phyloP scores from a whole-genome alignment of 2,888 invertebrate species.

The Cecidostiba fungosa region DNA sequence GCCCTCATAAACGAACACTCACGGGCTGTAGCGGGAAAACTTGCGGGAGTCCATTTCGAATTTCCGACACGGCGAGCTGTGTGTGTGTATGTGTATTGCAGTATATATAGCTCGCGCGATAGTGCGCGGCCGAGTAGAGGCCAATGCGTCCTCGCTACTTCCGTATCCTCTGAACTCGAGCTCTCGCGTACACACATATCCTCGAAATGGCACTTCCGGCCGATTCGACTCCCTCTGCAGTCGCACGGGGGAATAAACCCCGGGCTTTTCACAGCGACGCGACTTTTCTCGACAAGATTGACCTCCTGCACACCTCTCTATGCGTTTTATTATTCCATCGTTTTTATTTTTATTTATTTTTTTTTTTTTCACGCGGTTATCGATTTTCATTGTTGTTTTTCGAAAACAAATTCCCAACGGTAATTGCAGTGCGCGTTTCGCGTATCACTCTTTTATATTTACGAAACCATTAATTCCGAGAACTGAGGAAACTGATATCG shows the following conservation, averaged over 20 bases:
- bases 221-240: background rate
- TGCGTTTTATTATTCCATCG: too few species aligned
- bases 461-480: too few species aligned
- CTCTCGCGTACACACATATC: constrained; percentile 13
- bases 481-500: too few species aligned
- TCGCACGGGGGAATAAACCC: constrained; percentile 25
- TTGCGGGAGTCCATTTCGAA: constrained; percentile 30
- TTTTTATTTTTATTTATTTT: too few species aligned
- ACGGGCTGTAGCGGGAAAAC: background rate
- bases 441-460: background rate
- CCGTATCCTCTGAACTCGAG: constrained; percentile 35
- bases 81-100: too few species aligned
- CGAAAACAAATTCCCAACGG: background rate
- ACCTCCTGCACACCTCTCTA: too few species aligned
- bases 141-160: constrained; percentile 51
- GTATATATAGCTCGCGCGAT: background rate
- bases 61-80: constrained; percentile 7
- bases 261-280: constrained; percentile 11
- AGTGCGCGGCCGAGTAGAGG: background rate
- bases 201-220: constrained; percentile 51
- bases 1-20: background rate
- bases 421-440: too few species aligned
- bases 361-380: too few species aligned
- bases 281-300: background rate
- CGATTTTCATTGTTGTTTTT: too few species aligned